Conservation (phyloP, 2,888 invertebrate species). For the Lobophora halterata region DNA sequence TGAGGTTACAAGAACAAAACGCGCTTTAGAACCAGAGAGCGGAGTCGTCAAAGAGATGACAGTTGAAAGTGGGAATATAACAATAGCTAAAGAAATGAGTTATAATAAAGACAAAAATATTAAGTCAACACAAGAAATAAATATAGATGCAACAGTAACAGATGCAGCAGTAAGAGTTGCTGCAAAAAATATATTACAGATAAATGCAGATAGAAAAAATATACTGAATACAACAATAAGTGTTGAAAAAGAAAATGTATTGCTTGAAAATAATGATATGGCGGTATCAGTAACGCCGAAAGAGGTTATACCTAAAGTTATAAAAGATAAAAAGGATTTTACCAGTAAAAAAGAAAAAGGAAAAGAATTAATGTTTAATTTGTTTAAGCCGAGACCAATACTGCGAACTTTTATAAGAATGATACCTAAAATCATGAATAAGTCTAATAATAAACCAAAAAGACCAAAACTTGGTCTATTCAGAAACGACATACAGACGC, state of each 20-base stretch:
- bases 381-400: conserved; percentile 13
- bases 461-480: background rate
- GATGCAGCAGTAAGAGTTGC: no score
- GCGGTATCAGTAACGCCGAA: no score
- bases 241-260: no score
- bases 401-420: conserved; percentile 9
- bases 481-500: background rate
- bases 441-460: conserved; percentile 11
- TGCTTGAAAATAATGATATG: no score
- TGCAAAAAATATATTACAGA: no score
- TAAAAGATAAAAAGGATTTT: no score
- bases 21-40: conserved; percentile 1
- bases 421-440: conserved; percentile 14
- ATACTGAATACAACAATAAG: no score
- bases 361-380: conserved; percentile 8
- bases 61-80: conserved; percentile 15
- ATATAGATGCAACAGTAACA: background rate
- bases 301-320: no score
- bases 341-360: no score
- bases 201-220: no score
- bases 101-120: background rate
- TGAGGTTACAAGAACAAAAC: conserved; percentile 5
- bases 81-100: background rate
- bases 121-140: background rate
- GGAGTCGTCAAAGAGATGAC: conserved; percentile 5